Base-by-base conservation (phyloP, 2,797 vertebrate species). In the Tapera naevia region DNA sequence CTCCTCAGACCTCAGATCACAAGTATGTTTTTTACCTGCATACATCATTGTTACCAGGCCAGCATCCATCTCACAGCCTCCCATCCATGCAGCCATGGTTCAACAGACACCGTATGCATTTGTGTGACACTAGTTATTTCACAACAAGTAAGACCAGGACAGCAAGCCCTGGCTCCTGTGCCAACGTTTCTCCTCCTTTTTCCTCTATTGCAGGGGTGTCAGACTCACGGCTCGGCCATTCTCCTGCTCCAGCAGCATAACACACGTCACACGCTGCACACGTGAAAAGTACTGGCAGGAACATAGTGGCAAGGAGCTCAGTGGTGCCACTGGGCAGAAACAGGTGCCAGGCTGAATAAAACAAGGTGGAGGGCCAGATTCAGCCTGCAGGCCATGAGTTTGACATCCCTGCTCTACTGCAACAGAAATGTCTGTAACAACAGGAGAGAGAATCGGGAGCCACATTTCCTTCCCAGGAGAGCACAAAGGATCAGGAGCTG, bases 11-110 rank as follows among this genome's bases (percentile, higher is more conserved):
- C 3, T 0, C 62, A 66, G 54, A 24, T 50, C 51, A 32, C 22
- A 22, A 46, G 8, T 28, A 45, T 6, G 2, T 28, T 65, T 58
- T 35, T 80, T 16, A 54, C 21, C 28, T 35, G 39, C 11, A 54
- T 0, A 0, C 5, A 39, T 18, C 15, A 21, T 41, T 48, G 46
- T 73, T 41, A 81, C n/a, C 66, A 84, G 39, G 37, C 12, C 51
- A 51, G 73, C 62, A 60, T 11, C 61, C 39, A 45, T 17, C 58
- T 45, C 5, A 9, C 10, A 62, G 45, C 6, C 45, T 37, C 23
- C 64, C 3, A 1, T 19, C 64, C 43, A 45, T 58, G 25, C 3
- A 1, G 33, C 67, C 28, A 24, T 2, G 1, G 22, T n/a, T 28
- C 80, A 28, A 57, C n/a, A 64, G 28, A 32, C 22, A 32, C 30